Percentiles rank a stretch among this genome's conserved stretches.
These are phyloP conservation scores for Anarhynchus alexandrinus DNA, from an alignment of 2,113 vertebrate species.

Conservation along the genomic window DNA sequence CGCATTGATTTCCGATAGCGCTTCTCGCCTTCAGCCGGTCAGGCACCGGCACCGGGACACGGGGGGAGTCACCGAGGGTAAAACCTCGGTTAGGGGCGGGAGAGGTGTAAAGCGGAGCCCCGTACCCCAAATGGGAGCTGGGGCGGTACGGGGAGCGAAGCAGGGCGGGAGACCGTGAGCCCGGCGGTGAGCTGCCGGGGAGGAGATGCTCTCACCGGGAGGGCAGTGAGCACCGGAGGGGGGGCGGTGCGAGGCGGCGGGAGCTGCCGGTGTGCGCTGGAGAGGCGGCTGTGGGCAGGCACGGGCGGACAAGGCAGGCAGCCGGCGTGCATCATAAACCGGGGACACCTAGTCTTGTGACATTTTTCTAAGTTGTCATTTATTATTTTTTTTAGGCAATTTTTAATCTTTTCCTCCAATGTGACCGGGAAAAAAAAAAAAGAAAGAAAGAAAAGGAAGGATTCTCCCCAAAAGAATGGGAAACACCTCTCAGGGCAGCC, in stretches of 20 bases:
- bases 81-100: background rate
- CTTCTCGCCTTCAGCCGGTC: background rate
- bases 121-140: background rate
- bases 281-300: background rate
- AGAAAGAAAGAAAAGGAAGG: background rate
- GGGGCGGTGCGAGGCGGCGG: background rate
- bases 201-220: rapidly evolving
- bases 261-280: background rate
- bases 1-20: background rate
- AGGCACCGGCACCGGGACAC: background rate
- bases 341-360: background rate
- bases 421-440: background rate
- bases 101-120: background rate
- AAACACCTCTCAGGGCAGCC: background rate
- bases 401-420: background rate
- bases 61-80: background rate
- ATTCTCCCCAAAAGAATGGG: background rate
- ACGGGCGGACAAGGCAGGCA: background rate
- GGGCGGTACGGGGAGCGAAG: background rate
- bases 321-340: too few relatives aligned
- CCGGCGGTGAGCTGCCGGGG: background rate
- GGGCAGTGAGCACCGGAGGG: too few relatives aligned
- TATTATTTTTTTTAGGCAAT: background rate
- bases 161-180: too few relatives aligned
- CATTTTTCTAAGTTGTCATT: background rate